Evolutionary conservation across 35 echinoderm and acorn worm species (phyloP).

Genomic region (Nesometra sesokonis): DNA sequence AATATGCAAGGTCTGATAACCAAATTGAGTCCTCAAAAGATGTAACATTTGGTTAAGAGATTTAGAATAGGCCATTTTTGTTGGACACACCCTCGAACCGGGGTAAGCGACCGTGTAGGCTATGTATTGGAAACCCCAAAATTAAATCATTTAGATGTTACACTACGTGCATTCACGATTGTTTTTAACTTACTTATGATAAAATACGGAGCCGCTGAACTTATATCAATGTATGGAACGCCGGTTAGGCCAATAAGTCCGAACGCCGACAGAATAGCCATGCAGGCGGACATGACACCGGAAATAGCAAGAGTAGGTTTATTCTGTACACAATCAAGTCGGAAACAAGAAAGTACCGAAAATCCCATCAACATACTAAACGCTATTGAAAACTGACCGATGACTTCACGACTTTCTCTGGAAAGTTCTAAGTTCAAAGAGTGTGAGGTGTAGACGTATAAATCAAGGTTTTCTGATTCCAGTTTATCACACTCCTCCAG

Average conservation of each 20-base stretch:
- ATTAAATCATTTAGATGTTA: neutral
- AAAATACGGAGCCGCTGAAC: slow-evolving; percentile 47
- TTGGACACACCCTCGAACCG: too few relatives aligned
- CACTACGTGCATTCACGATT: too few relatives aligned
- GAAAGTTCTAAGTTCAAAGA: slow-evolving; percentile 1
- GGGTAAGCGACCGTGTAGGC: too few relatives aligned
- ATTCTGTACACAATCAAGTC: slow-evolving; percentile 47
- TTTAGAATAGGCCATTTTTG: too few relatives aligned
- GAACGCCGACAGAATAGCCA: slow-evolving; percentile 51
- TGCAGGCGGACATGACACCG: slow-evolving; percentile 39
- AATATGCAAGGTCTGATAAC: too few relatives aligned
- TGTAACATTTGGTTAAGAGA: too few relatives aligned
- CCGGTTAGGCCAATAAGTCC: slow-evolving; percentile 39
- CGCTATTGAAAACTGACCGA: slow-evolving; percentile 33
- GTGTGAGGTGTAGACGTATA: slow-evolving; percentile 8
- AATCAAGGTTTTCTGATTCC: neutral
- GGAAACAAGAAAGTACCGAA: slow-evolving; percentile 40
- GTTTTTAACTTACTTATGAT: slow-evolving; percentile 44
- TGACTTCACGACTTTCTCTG: slow-evolving; percentile 34
- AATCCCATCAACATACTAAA: slow-evolving; percentile 54
- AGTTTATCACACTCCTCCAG: slow-evolving; percentile 9
- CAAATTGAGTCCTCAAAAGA: too few relatives aligned
- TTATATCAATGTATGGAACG: slow-evolving; percentile 40
- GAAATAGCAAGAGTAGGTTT: slow-evolving; percentile 45
- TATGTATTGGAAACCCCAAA: too few relatives aligned